A percentile compares a stretch with the other conserved stretches of the same genome.
These are phyloP conservation scores for Hydrotaea diabolus DNA, from an alignment of 2,888 invertebrate species.

Conservation along the genomic window DNA sequence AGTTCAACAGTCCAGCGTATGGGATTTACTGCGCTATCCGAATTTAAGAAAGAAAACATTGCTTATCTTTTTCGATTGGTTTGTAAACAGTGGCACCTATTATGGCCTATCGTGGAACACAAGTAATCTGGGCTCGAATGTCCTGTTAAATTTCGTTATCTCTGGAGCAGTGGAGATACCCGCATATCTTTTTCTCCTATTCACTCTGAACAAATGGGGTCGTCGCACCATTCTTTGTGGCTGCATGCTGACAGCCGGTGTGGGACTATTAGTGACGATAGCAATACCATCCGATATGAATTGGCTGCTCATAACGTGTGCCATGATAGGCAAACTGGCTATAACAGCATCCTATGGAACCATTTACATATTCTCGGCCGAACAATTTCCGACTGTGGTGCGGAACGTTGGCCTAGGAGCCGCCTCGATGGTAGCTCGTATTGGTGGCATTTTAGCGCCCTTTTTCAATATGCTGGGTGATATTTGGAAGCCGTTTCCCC, in stretches of 20 bases:
- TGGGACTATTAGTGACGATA: constrained; percentile 83
- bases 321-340: constrained; percentile 87
- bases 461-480: constrained; percentile 87
- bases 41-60: constrained; percentile 85
- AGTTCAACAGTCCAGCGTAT: constrained; percentile 76
- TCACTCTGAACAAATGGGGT: constrained; percentile 87
- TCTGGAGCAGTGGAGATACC: constrained; percentile 90
- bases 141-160: constrained; percentile 87
- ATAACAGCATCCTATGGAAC: constrained; percentile 89
- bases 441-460: constrained; percentile 86
- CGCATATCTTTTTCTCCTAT: constrained; percentile 85
- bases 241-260: constrained; percentile 85
- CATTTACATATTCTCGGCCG: constrained; percentile 87
- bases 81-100: constrained; percentile 89
- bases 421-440: constrained; percentile 92
- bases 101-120: constrained; percentile 90
- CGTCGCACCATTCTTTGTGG: constrained; percentile 86
- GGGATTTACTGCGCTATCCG: constrained; percentile 85
- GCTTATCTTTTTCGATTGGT: constrained; percentile 89
- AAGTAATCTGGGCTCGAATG: constrained; percentile 86
- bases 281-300: constrained; percentile 82
- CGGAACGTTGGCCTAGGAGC: constrained; percentile 93
- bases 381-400: constrained; percentile 89
- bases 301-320: constrained; percentile 83
- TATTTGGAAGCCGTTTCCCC: constrained; percentile 85